A percentile compares a stretch with the other conserved stretches of the same genome.
Evolutionary conservation across 2,888 invertebrate species (phyloP).

Genomic region (Macaria liturata): DNA sequence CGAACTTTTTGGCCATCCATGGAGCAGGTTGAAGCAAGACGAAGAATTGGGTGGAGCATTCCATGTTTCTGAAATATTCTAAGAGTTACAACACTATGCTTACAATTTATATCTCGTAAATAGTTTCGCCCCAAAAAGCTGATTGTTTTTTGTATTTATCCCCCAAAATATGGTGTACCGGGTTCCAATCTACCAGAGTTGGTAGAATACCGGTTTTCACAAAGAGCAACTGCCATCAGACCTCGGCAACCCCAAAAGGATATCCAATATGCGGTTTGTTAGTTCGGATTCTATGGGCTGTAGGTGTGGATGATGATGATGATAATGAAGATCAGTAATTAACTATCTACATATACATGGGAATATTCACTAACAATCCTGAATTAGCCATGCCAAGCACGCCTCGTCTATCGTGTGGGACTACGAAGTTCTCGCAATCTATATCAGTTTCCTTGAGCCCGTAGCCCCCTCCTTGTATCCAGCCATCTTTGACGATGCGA

Average conservation of each 20-base stretch:
- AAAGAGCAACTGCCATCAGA: too few relatives aligned
- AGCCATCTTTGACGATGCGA: slow-evolving; percentile 86
- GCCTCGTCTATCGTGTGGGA: slow-evolving; percentile 86
- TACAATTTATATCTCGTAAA: not conserved
- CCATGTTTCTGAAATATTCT: slow-evolving; percentile 69
- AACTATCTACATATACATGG: too few relatives aligned
- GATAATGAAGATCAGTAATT: too few relatives aligned
- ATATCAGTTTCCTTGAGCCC: slow-evolving; percentile 63
- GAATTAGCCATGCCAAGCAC: slow-evolving; percentile 89
- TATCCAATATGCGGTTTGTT: too few relatives aligned
- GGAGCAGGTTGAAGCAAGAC: slow-evolving; percentile 85
- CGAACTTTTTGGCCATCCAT: slow-evolving; percentile 89
- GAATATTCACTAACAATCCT: slow-evolving; percentile 76
- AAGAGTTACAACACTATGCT: not conserved
- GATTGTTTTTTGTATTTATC: too few relatives aligned
- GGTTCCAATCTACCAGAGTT: too few relatives aligned
- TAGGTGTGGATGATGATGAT: too few relatives aligned
- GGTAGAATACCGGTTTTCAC: too few relatives aligned
- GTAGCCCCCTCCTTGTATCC: slow-evolving; percentile 87
- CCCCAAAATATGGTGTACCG: too few relatives aligned
- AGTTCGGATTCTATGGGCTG: too few relatives aligned
- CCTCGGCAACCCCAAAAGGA: too few relatives aligned
- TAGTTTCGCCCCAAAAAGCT: too few relatives aligned
- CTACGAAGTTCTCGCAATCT: slow-evolving; percentile 86
- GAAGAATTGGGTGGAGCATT: slow-evolving; percentile 88